Evolutionary conservation across 92 coral and sea anemone genomes (phyloP), one percentile per base, ranked within the genome.

Genomic region (Porites evermanni): DNA sequence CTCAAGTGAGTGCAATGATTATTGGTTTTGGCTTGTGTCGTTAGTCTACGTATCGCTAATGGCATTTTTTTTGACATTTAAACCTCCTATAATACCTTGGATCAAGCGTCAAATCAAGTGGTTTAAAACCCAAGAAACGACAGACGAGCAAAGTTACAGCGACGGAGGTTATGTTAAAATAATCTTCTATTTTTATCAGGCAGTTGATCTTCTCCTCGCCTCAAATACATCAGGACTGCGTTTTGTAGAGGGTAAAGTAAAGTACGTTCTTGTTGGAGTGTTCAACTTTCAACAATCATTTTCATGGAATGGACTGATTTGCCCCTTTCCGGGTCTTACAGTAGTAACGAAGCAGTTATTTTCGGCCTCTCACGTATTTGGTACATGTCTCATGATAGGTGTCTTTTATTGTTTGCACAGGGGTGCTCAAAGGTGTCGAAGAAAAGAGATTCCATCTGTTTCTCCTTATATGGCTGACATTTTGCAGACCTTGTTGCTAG

Each of bases 161-260:
- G 84, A 89, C 53, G 69, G 69, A 20, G 96, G 96, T 21, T 95
- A 85, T 79, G 58, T 91, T 53, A 94, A 93, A 75, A 95, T 91
- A 24, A 58, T 95, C 3, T 93, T 95, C 82, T 95, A 93, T 76
- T 95, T 93, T 60, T 95, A 93, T 77, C 98, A 95, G 75, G 84
- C 91, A 75, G 88, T 94, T 61, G 81, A 89, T 67, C 75, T 95
- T 24, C 86, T 95, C 4, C 80, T 95, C 21, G 67, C 90, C 1
- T 83, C 93, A 38, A 73, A 81, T 23, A 88, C 93, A 10, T 56
- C 82, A 0, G 38, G 18, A 19, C 78, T 58, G 38, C 17, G 89
- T 6, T 24, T 89, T 26, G 29, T 26, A 0, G 79, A 87, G 21
- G 32, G 70, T 7, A 44, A 84, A 12, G 38, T 93, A 20, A 47